Base-by-base conservation (phyloP, 2,113 vertebrate species). In the Rhabdornis inornatus region DNA sequence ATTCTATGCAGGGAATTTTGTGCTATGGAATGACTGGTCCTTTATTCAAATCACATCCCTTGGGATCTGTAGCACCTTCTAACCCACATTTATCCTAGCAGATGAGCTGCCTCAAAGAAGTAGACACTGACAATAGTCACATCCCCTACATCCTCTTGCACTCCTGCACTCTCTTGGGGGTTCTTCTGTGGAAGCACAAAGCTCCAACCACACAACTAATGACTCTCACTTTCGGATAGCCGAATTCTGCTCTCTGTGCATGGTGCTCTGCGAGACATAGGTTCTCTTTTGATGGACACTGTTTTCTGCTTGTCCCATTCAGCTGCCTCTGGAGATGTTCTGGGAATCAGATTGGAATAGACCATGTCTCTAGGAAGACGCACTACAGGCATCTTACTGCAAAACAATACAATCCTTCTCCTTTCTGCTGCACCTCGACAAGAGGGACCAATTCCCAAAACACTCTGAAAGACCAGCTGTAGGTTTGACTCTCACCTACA, bases 101-200 rank as follows among this genome's bases (percentile, higher is more conserved):
- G 28, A 40, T 66, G 31, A 17, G 6, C 15, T 0, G 0, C 6
- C 7, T 35, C 35, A 14, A 33, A 39, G 25, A 52, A 69, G 13
- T 3, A 83, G 27, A 16, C 16, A 57, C 19, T 39, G 37, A 9
- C 5, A 56, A 10, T 27, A 12, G 9, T 35, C 42, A 75, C 63
- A 11, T 71, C 28, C 6, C 5, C 33, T 66, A 31, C 17, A 55
- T 14, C 30, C n/a, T 45, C 4, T 18, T 56, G 5, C 9, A 35
- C 39, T 85, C 13, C 23, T 79, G 28, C 10, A 37, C 10, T 88
- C 6, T 79, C 15, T 74, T 60, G 39, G 15, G 10, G 6, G 7
- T 57, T 30, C 19, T 57, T 79, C 33, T 68, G 12, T 2, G 1
- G 16, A 24, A 23, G 6, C n/a, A 87, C 45, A 84, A 74, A 81